phyloP scores from a whole-genome alignment of 2,113 vertebrate species.

The Ageneiosus marmoratus region DNA sequence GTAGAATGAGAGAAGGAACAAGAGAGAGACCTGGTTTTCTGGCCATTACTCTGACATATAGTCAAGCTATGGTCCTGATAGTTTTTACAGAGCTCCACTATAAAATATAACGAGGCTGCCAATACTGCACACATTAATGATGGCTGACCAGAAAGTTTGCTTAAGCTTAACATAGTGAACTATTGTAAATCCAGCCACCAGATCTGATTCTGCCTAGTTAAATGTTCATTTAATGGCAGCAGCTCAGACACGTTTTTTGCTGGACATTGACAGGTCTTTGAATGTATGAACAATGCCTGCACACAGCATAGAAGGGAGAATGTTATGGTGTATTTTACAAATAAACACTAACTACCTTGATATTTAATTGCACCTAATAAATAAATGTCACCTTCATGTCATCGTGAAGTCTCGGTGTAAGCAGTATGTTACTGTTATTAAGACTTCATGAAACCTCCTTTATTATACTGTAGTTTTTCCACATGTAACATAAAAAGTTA shows the following conservation, averaged over 20 bases:
- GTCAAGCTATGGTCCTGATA: conserved; percentile 35
- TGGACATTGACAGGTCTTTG: conserved; percentile 24
- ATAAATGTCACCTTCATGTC: conserved; percentile 9
- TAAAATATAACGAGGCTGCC: conserved; percentile 48
- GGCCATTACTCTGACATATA: conserved; percentile 43
- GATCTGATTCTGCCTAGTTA: conserved; percentile 6
- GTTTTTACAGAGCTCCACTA: conserved; percentile 41
- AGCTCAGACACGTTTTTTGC: neutral
- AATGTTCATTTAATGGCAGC: conserved; percentile 6
- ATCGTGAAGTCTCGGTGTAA: neutral
- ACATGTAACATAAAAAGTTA: neutral
- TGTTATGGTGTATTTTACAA: conserved; percentile 16
- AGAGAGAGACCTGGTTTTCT: conserved; percentile 31
- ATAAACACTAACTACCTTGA: conserved; percentile 14
- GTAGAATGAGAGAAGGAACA: conserved; percentile 21
- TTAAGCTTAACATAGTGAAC: conserved; percentile 35
- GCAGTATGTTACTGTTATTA: neutral
- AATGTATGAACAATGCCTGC: conserved; percentile 2
- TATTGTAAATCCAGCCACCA: conserved; percentile 25
- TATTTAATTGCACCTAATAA: conserved; percentile 22
- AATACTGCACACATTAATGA: conserved; percentile 42
- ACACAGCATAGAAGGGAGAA: neutral
- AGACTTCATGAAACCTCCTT: neutral
- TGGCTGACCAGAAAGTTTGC: conserved; percentile 39
- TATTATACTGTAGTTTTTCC: neutral